These are phyloP conservation scores for Pterostichus madidus DNA, from an alignment of 2,888 invertebrate genomes.

Conservation along the genomic window DNA sequence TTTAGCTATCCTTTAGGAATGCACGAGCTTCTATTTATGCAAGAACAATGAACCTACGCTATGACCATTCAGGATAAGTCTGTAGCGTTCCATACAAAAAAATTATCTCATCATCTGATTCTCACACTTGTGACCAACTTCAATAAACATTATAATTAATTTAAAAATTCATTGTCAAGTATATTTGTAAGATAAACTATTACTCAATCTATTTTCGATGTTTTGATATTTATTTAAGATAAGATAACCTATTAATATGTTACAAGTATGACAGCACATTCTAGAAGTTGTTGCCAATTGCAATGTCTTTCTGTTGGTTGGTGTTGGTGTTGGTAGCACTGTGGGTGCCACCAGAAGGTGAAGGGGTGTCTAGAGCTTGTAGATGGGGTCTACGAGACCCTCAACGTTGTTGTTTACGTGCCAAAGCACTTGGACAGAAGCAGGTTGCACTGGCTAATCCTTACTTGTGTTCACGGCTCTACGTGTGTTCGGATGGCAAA, in stretches of 20 bases:
- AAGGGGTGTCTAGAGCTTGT: conserved; percentile 4
- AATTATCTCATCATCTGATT: not conserved
- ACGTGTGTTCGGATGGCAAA: conserved; percentile 18
- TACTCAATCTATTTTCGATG: conserved; percentile 9
- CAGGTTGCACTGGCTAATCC: conserved; percentile 30
- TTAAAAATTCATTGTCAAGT: conserved; percentile 14
- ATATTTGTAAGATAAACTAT: conserved; percentile 3
- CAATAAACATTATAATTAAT: not conserved
- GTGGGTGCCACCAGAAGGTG: not conserved
- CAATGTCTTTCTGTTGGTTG: not conserved
- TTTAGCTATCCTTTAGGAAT: conserved; percentile 50
- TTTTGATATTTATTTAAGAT: not conserved
- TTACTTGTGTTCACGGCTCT: conserved; percentile 5
- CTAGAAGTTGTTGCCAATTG: not conserved
- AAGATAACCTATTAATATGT: not conserved
- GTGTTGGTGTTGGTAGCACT: not conserved
- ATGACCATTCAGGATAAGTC: conserved; percentile 39
- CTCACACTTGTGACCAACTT: not conserved
- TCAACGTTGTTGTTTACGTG: not conserved
- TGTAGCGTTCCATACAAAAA: conserved; percentile 30
- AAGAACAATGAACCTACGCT: conserved; percentile 22
- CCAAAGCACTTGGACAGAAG: not conserved
- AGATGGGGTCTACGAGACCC: conserved; percentile 2
- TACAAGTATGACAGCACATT: not conserved
- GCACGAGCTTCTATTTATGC: conserved; percentile 41